A percentile compares a stretch with the other conserved stretches of the same genome.
These are phyloP conservation scores for Zaprionus taronus DNA, from an alignment of 1,140 invertebrate genomes.

Conservation along the genomic window DNA sequence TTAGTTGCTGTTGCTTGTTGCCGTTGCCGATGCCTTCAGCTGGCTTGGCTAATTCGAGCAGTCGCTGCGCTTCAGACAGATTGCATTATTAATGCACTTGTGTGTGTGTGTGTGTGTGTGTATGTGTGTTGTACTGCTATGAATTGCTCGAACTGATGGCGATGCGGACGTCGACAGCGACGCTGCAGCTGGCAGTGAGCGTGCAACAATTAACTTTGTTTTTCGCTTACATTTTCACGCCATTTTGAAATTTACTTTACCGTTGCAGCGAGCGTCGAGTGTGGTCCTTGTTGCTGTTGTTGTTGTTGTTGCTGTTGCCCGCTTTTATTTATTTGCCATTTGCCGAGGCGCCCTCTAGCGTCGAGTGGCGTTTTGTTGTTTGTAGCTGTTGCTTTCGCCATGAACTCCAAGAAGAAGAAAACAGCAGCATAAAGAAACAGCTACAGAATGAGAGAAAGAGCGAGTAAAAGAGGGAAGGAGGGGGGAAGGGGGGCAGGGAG, in stretches of 20 bases:
- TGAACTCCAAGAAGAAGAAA: conserved; percentile 8
- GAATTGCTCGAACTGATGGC: conserved; percentile 1
- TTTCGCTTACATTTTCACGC: conserved; percentile 79
- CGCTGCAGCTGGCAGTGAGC: conserved; percentile 18
- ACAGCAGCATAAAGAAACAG: not conserved
- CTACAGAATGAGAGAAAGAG: not conserved
- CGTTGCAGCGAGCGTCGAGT: conserved; percentile 29
- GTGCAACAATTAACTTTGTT: conserved; percentile 78
- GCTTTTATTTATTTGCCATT: conserved; percentile 46
- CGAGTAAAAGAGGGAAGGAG: not conserved
- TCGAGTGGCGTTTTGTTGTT: conserved; percentile 45
- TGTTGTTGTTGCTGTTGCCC: conserved; percentile 23
- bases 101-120: conserved; percentile 26
- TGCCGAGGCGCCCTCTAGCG: conserved; percentile 36
- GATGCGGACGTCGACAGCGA: not conserved
- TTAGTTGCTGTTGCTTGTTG: conserved; percentile 9
- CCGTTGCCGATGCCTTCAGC: conserved; percentile 54
- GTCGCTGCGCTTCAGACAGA: conserved; percentile 61
- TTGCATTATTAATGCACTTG: conserved; percentile 73
- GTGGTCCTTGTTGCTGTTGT: conserved; percentile 21
- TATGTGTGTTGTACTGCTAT: not conserved
- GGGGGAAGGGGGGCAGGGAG: not conserved
- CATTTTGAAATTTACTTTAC: conserved; percentile 60
- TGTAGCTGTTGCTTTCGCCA: conserved; percentile 14
- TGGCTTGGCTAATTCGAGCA: conserved; percentile 59